Percentiles rank a stretch among this genome's conserved stretches.
phyloP scores from a whole-genome alignment of 1,140 invertebrate species.

The Eubasilissa regina region DNA sequence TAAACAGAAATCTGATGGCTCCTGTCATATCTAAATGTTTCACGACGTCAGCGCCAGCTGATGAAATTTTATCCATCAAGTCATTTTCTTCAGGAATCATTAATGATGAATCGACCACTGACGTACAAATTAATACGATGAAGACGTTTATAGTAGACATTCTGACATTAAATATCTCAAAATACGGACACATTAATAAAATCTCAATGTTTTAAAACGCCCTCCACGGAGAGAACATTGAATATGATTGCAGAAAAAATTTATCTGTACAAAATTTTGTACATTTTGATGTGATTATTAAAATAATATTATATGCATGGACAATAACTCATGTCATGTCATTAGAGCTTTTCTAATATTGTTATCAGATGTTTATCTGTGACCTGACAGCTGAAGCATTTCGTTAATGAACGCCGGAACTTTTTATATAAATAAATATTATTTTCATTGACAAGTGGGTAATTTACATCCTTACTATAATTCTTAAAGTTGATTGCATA shows the following conservation, averaged over 20 bases:
- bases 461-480: no score
- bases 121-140: background rate
- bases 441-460: no score
- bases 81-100: background rate
- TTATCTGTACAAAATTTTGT: no score
- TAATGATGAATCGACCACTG: background rate
- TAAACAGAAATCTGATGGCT: background rate
- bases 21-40: background rate
- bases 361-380: background rate
- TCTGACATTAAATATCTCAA: background rate
- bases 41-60: background rate
- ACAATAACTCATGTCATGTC: no score
- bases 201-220: no score
- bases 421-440: no score
- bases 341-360: no score
- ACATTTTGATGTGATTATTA: no score
- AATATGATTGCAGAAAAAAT: no score
- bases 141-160: background rate
- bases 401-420: background rate
- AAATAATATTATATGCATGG: no score
- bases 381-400: no score
- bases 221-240: background rate
- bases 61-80: slow-evolving; percentile 10
- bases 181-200: background rate
- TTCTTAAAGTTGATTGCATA: no score